Evolutionary conservation across 2,113 vertebrate species (phyloP), one percentile per base, ranked within the genome.

Genomic region (Rhinopomastus cyanomelas): DNA sequence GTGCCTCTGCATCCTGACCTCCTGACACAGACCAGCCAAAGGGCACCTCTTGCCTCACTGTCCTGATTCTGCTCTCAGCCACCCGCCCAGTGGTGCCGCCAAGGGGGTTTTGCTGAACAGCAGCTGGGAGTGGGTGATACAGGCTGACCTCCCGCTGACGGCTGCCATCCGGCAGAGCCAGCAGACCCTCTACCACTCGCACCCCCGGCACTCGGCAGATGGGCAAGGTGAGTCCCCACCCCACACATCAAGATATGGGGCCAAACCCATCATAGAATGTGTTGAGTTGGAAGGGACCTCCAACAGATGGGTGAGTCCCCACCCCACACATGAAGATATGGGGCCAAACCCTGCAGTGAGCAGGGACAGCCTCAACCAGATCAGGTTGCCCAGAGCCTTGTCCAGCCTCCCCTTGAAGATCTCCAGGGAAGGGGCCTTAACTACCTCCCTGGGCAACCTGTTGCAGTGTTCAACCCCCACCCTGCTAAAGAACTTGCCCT

Each of bases 121-220:
- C 86, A 99, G 98, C 97, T 99, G 99, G 97, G 99, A 99, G 97
- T 99, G 99, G 99, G 99, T 99, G 97, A 98, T 99, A 97, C 98
- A 99, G 92, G 98, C 98, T 0, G 99, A 99, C 97, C 98, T 99
- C 73, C 99, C 99, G 1, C 98, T 99, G 93, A 99, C 99, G 0
- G 99, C 99, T 1, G 99, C 99, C 90, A 99, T 99, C 97, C 97
- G 99, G 80, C 99, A 99, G 97, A 99, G 99, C 96, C 99, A 99
- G 97, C 99, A 99, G 97, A 99, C 98, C 2, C 98, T 99, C 51
- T 99, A 99, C 95, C 98, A 98, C 64, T 98, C 98, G 1, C 99
- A 99, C 94, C 97, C 98, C 2, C 98, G 97, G 36, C 98, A 99
- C 96, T 97, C 98, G 1, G 97, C 96, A 0, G 99, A 99, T 96